Conservation (phyloP, 2,113 vertebrate genomes). For the Labeo catla region DNA sequence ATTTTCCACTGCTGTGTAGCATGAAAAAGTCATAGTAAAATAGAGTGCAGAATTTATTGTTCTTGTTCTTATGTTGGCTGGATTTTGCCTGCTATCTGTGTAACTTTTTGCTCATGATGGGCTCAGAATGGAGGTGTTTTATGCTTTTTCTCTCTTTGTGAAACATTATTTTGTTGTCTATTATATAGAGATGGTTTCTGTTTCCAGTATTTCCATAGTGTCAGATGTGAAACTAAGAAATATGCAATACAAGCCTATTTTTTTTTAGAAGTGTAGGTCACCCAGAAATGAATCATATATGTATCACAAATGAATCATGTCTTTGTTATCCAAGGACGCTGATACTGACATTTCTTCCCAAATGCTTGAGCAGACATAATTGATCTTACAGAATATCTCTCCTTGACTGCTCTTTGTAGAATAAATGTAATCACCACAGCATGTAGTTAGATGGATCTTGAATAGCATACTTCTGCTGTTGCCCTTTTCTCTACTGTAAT, state of each 20-base stretch:
- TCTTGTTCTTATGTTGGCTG: not conserved
- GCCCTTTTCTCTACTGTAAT: not conserved
- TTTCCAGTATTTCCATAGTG: not conserved
- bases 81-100: not conserved
- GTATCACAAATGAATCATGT: not conserved
- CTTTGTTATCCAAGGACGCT: not conserved
- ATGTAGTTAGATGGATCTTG: not conserved
- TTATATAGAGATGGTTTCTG: not conserved
- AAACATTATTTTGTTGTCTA: not conserved
- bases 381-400: not conserved
- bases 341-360: not conserved
- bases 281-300: not conserved
- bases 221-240: not conserved
- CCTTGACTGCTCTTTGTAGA: not conserved
- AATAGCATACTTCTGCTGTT: not conserved
- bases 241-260: not conserved
- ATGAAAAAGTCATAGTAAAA: not conserved
- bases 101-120: not conserved
- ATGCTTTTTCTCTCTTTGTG: not conserved
- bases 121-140: not conserved
- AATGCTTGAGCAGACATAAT: not conserved
- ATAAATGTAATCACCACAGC: not conserved
- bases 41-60: not conserved
- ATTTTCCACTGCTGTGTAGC: not conserved
- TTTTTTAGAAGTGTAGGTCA: not conserved